Percentiles rank a stretch among this genome's conserved stretches.
These are phyloP conservation scores for Atherinosoma microstoma DNA, from an alignment of 2,797 vertebrate species.

Conservation along the genomic window DNA sequence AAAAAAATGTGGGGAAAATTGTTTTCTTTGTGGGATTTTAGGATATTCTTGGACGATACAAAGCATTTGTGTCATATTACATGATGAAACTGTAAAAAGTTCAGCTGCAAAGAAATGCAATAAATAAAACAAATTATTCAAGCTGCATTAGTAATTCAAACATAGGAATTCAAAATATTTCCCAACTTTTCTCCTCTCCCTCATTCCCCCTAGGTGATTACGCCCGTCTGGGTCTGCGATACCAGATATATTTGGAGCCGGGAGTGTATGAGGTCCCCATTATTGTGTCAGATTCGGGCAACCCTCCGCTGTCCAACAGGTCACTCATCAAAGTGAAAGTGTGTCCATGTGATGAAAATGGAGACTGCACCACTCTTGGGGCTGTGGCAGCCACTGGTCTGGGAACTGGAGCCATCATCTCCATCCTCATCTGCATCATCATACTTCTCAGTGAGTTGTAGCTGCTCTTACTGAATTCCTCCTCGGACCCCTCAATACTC, in stretches of 20 bases:
- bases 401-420: conserved; percentile 93
- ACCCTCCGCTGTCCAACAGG: conserved; percentile 91
- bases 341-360: conserved; percentile 92
- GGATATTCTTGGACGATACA: not conserved
- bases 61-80: not conserved
- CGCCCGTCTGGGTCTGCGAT: conserved; percentile 88
- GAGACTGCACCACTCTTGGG: conserved; percentile 91
- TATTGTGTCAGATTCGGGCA: conserved; percentile 92
- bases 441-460: conserved; percentile 90
- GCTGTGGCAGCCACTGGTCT: conserved; percentile 90
- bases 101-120: not conserved
- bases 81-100: not conserved
- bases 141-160: not conserved
- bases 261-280: conserved; percentile 93
- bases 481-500: not conserved
- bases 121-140: not conserved
- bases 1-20: not conserved
- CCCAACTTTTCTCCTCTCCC: not conserved
- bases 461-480: not conserved
- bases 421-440: conserved; percentile 94
- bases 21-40: not conserved
- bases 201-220: conserved; percentile 85
- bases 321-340: conserved; percentile 95
- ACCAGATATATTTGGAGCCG: conserved; percentile 89
- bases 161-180: not conserved